Conservation (phyloP, 2,113 vertebrate genomes). For the Brevimyrus niger region DNA sequence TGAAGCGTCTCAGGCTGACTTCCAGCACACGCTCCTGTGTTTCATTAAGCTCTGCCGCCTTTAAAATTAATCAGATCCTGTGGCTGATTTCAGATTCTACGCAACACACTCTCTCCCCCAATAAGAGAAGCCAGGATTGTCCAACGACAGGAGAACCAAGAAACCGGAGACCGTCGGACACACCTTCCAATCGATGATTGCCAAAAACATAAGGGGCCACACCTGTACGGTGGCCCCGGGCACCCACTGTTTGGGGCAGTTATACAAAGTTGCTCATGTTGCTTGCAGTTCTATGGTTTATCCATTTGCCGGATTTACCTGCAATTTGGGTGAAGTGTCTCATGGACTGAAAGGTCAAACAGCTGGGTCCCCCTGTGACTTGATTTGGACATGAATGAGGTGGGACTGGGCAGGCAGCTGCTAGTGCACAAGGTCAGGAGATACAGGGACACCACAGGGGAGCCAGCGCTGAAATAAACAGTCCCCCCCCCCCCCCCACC, state of each 20-base stretch:
- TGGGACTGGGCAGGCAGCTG: not conserved
- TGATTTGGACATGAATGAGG: not conserved
- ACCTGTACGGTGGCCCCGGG: not conserved
- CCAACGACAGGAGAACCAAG: slow-evolving; percentile 1
- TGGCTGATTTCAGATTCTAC: not conserved
- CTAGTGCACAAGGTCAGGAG: not conserved
- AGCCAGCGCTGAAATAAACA: not conserved
- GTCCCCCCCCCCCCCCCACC: not conserved
- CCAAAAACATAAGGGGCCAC: not conserved
- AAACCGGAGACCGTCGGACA: not conserved
- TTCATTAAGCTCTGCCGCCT: slow-evolving; percentile 19
- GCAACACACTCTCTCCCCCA: not conserved
- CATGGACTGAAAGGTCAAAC: not conserved
- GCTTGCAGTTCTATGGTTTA: not conserved
- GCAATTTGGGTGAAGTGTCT: not conserved
- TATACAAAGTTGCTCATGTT: not conserved
- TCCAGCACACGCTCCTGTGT: slow-evolving; percentile 21
- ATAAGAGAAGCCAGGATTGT: slow-evolving; percentile 2
- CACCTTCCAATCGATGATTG: not conserved
- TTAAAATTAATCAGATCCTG: slow-evolving; percentile 16
- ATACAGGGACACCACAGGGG: not conserved
- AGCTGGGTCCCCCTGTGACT: not conserved
- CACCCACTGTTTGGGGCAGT: not conserved
- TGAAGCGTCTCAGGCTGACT: slow-evolving; percentile 5
- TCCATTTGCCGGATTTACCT: not conserved